Base-by-base conservation (phyloP, 2,113 vertebrate genomes). In the Telmatochromis sp. region DNA sequence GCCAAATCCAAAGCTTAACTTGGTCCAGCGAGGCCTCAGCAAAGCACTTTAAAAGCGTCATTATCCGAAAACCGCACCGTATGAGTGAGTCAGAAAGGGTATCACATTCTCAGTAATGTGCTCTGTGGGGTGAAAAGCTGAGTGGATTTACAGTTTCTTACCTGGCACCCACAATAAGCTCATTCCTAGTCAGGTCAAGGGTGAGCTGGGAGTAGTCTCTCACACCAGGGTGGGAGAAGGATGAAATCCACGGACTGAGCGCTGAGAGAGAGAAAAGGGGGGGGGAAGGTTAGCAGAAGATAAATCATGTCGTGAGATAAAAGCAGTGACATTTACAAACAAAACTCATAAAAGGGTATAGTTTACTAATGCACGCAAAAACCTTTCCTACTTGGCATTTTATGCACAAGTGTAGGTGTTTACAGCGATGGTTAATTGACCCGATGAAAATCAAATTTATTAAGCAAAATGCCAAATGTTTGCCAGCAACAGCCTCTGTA, bases 101-200 rank as follows among this genome's bases (percentile, higher is more conserved):
- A 86, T 94, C 90, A 21, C 21, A 9, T 93, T 90, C 89, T 87
- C 88, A 50, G 82, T 88, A 90, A 92, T 89, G 88, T 85, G 89
- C 82, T 84, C 65, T n/a, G 82, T 4, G 50, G 90, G 82, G 82
- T 82, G 75, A 89, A 51, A 65, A 79, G 86, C 84, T 58, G 83
- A 90, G 82, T 88, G 90, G 92, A 90, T 89, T 92, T 89, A 86
- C 63, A 50, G 84, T 89, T 83, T 82, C 90, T 98, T 97, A 99
- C 99, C 99, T 99, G 95, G 99, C 98, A 95, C 99, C 99, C 89
- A 99, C 97, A 91, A 99, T 98, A 93, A 99, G 97, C 94, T 99
- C 98, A 95, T 99, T 98, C 95, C 98, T 97, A 88, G 96, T 97
- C 93, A 98, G 97, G 95, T 99, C 99, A 91, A 99, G 97, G 86